These are phyloP conservation scores for Sinonovacula constricta DNA, from an alignment of 1,140 invertebrate species.

Conservation along the genomic window DNA sequence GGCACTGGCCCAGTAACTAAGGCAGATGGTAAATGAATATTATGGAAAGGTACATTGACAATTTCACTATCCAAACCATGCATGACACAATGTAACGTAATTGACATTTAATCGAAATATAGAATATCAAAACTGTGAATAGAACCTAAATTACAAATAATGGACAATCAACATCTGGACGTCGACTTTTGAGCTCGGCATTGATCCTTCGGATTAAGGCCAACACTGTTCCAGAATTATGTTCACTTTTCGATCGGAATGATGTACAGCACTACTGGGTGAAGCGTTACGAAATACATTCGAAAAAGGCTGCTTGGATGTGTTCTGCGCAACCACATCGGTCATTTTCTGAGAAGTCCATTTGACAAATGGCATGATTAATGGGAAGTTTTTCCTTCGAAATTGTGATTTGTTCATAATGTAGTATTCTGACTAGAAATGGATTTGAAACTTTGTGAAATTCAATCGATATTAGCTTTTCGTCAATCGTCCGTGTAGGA, in stretches of 20 bases:
- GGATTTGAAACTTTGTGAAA: too few relatives aligned
- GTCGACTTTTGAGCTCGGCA: neutral
- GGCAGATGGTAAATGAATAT: too few relatives aligned
- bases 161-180: neutral
- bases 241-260: neutral
- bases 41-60: too few relatives aligned
- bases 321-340: neutral
- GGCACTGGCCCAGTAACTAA: too few relatives aligned
- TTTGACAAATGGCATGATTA: slow-evolving; percentile 27
- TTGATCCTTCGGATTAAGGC: slow-evolving; percentile 17
- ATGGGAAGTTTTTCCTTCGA: slow-evolving; percentile 5
- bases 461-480: too few relatives aligned
- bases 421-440: too few relatives aligned
- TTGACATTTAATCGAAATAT: too few relatives aligned
- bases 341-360: slow-evolving; percentile 41
- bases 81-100: too few relatives aligned
- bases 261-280: neutral
- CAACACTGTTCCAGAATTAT: slow-evolving; percentile 24
- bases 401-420: slow-evolving; percentile 13
- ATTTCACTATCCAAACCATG: too few relatives aligned
- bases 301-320: neutral
- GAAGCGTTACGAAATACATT: neutral
- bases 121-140: too few relatives aligned
- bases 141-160: too few relatives aligned
- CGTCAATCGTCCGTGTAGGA: too few relatives aligned